These are phyloP conservation scores for Drosophila cognata DNA, from an alignment of 2,888 invertebrate species.

Conservation along the genomic window DNA sequence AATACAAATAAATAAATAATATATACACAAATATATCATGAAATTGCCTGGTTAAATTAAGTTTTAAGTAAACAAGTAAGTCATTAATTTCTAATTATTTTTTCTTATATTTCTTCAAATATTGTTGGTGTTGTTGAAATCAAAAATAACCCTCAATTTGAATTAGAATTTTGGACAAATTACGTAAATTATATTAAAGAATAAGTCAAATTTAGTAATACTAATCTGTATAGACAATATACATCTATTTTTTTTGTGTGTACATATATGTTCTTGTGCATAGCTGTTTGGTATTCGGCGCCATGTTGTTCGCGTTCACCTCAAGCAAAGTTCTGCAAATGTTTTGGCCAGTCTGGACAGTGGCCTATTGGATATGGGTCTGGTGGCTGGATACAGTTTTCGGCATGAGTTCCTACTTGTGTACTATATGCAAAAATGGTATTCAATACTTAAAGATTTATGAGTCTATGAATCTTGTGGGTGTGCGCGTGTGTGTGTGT, in stretches of 20 bases:
- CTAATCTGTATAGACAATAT: not conserved
- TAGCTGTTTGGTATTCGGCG: constrained; percentile 70
- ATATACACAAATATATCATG: not conserved
- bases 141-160: not conserved
- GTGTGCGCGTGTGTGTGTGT: constrained; percentile 24
- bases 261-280: constrained; percentile 29
- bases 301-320: constrained; percentile 78
- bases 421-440: constrained; percentile 75
- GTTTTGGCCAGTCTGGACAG: constrained; percentile 48
- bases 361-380: constrained; percentile 1
- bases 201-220: not conserved
- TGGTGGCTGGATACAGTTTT: constrained; percentile 67
- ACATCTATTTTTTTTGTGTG: constrained; percentile 1
- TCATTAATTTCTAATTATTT: not conserved
- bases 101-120: not conserved
- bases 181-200: not conserved
- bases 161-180: not conserved
- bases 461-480: constrained; percentile 80
- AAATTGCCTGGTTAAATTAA: not conserved
- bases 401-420: constrained; percentile 71
- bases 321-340: constrained; percentile 74
- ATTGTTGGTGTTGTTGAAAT: not conserved
- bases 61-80: not conserved
- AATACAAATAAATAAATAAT: not conserved
- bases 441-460: constrained; percentile 79